phyloP scores from a whole-genome alignment of 37 sponge, comb jelly and placozoan species.

The Agelas oroides region DNA sequence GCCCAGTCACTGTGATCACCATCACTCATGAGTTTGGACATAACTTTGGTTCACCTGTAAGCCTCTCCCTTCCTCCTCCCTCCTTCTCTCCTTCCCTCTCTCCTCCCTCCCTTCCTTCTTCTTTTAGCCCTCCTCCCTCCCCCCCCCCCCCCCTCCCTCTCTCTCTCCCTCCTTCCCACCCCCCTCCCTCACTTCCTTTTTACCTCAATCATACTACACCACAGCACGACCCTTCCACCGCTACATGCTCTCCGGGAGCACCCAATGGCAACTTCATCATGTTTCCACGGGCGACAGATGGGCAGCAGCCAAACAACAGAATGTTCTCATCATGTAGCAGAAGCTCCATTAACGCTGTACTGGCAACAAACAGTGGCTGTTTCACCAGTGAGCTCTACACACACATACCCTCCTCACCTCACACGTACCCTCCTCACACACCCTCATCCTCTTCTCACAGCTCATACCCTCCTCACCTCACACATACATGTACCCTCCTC shows the following conservation, averaged over 20 bases:
- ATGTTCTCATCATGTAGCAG: conserved; percentile 88
- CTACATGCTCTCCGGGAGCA: conserved; percentile 71
- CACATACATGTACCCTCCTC: no score
- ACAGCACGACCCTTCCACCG: conserved; percentile 60
- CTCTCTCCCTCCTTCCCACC: background rate
- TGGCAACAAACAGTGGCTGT: conserved; percentile 56
- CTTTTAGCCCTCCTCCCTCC: conserved; percentile 8
- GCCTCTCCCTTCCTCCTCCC: background rate
- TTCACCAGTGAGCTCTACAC: conserved; percentile 35
- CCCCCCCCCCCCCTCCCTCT: background rate
- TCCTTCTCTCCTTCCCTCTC: background rate
- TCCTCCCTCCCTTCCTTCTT: conserved; percentile 7
- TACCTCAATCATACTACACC: background rate
- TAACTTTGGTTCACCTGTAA: conserved; percentile 94
- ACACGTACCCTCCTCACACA: background rate
- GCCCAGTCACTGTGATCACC: conserved; percentile 69
- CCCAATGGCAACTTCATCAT: conserved; percentile 93
- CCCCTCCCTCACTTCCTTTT: background rate
- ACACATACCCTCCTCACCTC: background rate
- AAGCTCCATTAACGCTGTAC: conserved; percentile 66
- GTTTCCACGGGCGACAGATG: conserved; percentile 94
- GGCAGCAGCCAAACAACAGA: conserved; percentile 87
- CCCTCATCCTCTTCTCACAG: no score
- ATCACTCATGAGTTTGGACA: conserved; percentile 97
- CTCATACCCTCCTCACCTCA: no score